These are phyloP conservation scores for Drosophila borealis DNA, from an alignment of 2,888 invertebrate genomes.

Conservation along the genomic window DNA sequence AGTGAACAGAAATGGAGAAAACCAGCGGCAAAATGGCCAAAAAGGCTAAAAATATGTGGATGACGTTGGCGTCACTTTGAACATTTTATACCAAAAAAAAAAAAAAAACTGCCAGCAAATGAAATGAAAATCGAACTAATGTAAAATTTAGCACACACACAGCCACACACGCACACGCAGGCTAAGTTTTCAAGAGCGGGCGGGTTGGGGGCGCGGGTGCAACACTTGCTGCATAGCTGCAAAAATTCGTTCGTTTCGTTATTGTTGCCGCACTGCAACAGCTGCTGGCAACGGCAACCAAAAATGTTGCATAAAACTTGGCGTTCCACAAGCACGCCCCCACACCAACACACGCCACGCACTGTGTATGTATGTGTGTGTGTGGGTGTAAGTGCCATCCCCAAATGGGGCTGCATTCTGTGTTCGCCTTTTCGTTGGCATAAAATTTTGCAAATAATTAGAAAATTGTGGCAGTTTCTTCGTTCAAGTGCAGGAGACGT, in stretches of 20 bases:
- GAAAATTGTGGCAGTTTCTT: conserved; percentile 77
- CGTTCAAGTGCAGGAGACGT: conserved; percentile 38
- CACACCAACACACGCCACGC: background rate
- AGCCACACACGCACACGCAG: conserved; percentile 17
- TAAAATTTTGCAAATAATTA: conserved; percentile 80
- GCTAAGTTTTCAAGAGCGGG: background rate
- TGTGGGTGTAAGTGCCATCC: conserved; percentile 18
- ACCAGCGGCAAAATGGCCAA: background rate
- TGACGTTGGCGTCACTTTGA: conserved; percentile 38
- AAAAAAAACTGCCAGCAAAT: conserved; percentile 57
- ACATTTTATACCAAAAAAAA: conserved; percentile 52
- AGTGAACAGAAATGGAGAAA: background rate
- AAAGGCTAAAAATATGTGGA: conserved; percentile 5
- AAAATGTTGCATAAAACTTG: conserved; percentile 74
- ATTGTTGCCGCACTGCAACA: conserved; percentile 58
- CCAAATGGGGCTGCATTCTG: conserved; percentile 32
- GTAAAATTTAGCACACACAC: conserved; percentile 61
- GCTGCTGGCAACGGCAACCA: conserved; percentile 46
- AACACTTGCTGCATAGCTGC: conserved; percentile 55
- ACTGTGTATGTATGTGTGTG: conserved; percentile 4
- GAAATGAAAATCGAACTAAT: conserved; percentile 79
- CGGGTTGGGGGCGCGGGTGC: background rate
- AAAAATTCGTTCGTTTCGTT: conserved; percentile 53
- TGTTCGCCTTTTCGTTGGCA: conserved; percentile 72
- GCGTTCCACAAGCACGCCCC: conserved; percentile 34